phyloP scores from a whole-genome alignment of 1,140 invertebrate species.

The Cydia strobilella region DNA sequence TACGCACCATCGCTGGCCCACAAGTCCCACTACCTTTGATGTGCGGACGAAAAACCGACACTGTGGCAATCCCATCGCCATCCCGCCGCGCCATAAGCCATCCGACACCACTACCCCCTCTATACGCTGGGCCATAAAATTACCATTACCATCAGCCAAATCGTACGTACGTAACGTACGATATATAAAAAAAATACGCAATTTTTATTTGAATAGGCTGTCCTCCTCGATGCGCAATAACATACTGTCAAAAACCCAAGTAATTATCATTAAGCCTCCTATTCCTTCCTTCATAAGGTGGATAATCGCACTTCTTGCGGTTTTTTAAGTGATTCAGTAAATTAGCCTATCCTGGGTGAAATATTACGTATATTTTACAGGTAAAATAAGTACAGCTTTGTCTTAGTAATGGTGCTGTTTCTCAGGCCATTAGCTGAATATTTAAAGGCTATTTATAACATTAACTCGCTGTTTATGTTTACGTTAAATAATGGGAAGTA shows the following conservation, averaged over 20 bases:
- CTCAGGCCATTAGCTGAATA: constrained; percentile 30
- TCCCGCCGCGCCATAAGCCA: too few species aligned
- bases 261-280: constrained; percentile 13
- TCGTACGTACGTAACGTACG: too few species aligned
- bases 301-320: constrained; percentile 16
- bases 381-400: constrained; percentile 31
- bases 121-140: too few species aligned
- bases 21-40: too few species aligned
- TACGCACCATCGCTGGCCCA: too few species aligned
- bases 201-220: neutral
- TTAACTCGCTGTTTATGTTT: constrained; percentile 25
- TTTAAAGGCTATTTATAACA: constrained; percentile 29
- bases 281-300: neutral
- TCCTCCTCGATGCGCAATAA: neutral
- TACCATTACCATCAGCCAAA: too few species aligned
- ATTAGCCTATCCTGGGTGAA: constrained; percentile 18
- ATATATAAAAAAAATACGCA: neutral
- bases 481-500: neutral
- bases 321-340: constrained; percentile 32
- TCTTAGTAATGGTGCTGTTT: constrained; percentile 29
- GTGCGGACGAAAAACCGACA: too few species aligned
- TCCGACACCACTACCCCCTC: too few species aligned
- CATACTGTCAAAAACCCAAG: constrained; percentile 24
- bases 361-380: constrained; percentile 32
- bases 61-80: too few species aligned